phyloP scores from a whole-genome alignment of 35 echinoderm and acorn worm species.

The Lytechinus pictus region DNA sequence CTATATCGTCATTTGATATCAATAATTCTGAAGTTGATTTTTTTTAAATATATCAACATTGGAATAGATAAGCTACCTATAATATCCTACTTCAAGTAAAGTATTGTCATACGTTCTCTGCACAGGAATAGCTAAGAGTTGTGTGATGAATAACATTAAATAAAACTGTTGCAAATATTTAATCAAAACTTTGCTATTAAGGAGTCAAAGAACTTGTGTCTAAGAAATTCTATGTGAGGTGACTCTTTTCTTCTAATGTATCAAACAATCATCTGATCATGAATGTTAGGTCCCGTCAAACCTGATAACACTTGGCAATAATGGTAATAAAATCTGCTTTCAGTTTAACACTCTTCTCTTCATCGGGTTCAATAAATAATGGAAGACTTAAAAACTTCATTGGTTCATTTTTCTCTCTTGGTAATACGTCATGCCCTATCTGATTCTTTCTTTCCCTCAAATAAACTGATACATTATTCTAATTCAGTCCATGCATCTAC shows the following conservation, averaged over 20 bases:
- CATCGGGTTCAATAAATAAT: neutral
- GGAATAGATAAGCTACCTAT: neutral
- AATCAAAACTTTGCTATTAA: neutral
- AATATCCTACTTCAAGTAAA: neutral
- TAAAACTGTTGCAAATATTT: neutral
- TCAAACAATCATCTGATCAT: neutral
- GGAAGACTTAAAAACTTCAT: conserved; percentile 7
- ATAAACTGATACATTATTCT: neutral
- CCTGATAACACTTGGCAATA: conserved; percentile 1
- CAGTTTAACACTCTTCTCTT: neutral
- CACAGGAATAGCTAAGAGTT: neutral
- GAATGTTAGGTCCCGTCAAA: neutral
- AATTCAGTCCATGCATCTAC: neutral
- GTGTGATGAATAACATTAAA: neutral
- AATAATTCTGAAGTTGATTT: neutral
- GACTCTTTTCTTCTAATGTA: neutral
- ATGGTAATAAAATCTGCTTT: neutral
- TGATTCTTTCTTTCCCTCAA: neutral
- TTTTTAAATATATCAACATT: neutral
- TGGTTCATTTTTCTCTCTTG: neutral
- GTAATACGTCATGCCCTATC: neutral
- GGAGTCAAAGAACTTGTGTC: neutral
- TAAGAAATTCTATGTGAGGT: neutral
- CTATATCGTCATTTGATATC: neutral
- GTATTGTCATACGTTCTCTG: neutral